Evolutionary conservation across 2,888 invertebrate species (phyloP), one percentile per base, ranked within the genome.

Genomic region (Eulithis testata): DNA sequence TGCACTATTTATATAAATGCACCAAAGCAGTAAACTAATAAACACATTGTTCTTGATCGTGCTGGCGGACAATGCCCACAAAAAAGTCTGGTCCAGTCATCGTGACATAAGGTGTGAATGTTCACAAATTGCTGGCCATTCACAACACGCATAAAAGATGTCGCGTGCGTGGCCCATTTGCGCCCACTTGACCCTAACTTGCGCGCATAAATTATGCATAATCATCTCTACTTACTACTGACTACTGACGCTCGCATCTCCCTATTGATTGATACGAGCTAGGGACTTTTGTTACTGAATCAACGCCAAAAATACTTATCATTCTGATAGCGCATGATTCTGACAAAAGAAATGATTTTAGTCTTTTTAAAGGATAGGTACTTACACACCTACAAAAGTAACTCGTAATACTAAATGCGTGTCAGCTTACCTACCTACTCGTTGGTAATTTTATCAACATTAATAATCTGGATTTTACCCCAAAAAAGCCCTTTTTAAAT

Each of bases 181-280:
- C 71, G 85, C 78, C 86, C 87, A 90, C 90, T 92, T 92, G 92
- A 91, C 91, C 91, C 91, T 74, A 78, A 73, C 79, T 53, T 37
- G 65, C 63, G 76, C 78, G 89, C 90, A 91, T 92, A 92, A 90
- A 91, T 91, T 91, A 92, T 89, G 91, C 90, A 87, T 86, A 89
- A 91, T 91, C 90, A 92, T 90, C 83, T 47, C n/a, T 21, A 40
- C 21, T 21, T 36, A 76, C 60, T 21, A 53, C n/a, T n/a, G n/a
- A n/a, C n/a, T n/a, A n/a, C n/a, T 51, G n/a, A 14, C 14, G 21
- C 21, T 49, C 45, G 21, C 21, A 36, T 52, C 37, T 59, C 60
- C 43, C 11, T 62, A 72, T 63, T 63, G 70, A 72, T 68, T 43
- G 11, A 31, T 11, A 55, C 44, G 43, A 11, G 43, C 6, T 12